Conservation (phyloP, 1,140 invertebrate species). For the Drosophila nebulosa region DNA sequence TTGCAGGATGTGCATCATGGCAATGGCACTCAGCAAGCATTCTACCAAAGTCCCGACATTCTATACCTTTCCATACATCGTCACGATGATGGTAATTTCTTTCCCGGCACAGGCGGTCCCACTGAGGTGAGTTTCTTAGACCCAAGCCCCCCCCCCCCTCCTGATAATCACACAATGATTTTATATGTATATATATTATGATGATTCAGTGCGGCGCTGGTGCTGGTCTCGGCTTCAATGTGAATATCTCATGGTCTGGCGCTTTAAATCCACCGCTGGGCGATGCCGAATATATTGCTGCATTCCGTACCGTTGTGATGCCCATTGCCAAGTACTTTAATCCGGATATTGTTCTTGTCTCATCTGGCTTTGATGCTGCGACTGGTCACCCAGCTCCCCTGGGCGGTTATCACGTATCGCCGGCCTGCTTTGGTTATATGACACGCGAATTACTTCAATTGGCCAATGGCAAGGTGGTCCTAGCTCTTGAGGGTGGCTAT, state of each 20-base stretch:
- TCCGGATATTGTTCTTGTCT: constrained; percentile 97
- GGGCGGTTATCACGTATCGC: constrained; percentile 96
- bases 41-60: constrained; percentile 97
- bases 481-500: constrained; percentile 97
- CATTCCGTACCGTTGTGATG: constrained; percentile 96
- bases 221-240: constrained; percentile 96
- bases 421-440: constrained; percentile 98
- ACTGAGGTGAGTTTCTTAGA: constrained; percentile 86
- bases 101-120: constrained; percentile 97
- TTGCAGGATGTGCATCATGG: constrained; percentile 98
- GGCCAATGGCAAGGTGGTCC: constrained; percentile 92
- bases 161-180: not conserved
- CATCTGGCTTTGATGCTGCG: constrained; percentile 98
- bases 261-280: constrained; percentile 94
- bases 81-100: constrained; percentile 99
- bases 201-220: constrained; percentile 88
- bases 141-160: not conserved
- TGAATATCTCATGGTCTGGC: constrained; percentile 98
- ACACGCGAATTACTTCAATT: constrained; percentile 95
- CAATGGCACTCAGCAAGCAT: constrained; percentile 99
- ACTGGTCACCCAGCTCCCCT: constrained; percentile 95
- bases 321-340: constrained; percentile 96
- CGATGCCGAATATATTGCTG: constrained; percentile 98
- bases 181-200: not conserved
- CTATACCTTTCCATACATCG: constrained; percentile 98